phyloP scores from a whole-genome alignment of 2,888 invertebrate species.

The Drosophila flavopinicola region DNA sequence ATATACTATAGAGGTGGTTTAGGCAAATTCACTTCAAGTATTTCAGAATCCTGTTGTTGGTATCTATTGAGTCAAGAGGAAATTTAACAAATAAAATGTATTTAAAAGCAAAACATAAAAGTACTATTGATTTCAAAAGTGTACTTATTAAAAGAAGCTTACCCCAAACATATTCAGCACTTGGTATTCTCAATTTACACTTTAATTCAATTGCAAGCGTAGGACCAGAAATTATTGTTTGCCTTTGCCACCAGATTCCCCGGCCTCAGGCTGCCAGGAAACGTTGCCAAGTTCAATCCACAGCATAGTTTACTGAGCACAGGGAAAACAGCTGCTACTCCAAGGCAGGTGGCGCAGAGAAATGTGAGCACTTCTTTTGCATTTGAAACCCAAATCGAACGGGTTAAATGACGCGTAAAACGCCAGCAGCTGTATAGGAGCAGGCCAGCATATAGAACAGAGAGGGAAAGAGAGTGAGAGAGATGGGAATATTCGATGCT shows the following conservation, averaged over 20 bases:
- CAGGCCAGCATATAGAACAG: background rate
- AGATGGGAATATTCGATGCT: constrained; percentile 27
- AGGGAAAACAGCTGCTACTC: constrained; percentile 33
- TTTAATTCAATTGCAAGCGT: constrained; percentile 6
- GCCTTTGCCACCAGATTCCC: background rate
- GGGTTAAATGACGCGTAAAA: constrained; percentile 71
- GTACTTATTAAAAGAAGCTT: background rate
- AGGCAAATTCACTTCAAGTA: no score
- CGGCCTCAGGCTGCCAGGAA: constrained; percentile 1
- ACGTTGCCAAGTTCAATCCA: constrained; percentile 33
- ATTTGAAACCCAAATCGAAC: constrained; percentile 66
- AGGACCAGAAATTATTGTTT: constrained; percentile 29
- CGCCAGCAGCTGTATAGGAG: constrained; percentile 36
- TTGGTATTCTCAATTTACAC: background rate
- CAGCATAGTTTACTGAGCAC: constrained; percentile 10
- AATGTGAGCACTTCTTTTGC: constrained; percentile 50
- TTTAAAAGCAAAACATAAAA: no score
- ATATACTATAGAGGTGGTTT: no score
- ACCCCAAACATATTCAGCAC: background rate
- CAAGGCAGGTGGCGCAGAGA: constrained; percentile 17
- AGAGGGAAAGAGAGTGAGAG: no score
- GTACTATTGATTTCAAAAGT: background rate
- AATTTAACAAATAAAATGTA: no score
- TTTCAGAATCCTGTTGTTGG: no score
- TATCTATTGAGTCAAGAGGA: no score